Base-by-base conservation (phyloP, 2,888 invertebrate genomes). In the Silvanus unidentatus region DNA sequence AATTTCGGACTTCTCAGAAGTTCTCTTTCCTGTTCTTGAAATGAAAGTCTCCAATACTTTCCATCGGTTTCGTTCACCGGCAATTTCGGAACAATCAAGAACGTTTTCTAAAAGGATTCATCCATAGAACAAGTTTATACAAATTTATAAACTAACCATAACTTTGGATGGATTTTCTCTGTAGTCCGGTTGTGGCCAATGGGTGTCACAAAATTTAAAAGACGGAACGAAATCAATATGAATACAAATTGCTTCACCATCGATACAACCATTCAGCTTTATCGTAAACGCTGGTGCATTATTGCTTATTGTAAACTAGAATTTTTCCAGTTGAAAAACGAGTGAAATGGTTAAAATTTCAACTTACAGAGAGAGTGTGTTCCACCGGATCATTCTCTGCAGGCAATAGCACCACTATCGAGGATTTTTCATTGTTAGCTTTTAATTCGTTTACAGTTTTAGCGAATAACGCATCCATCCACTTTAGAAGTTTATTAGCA, bases 201-300 rank as follows among this genome's bases (percentile, higher is more conserved):
- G 48, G 4, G 46, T 40, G 3, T 50, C 48, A 6, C 30, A 42
- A 47, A 68, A 66, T 22, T 56, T 43, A 42, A 70, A 67, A 42
- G 65, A 68, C 1, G 66, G 64, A 2, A 69, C 68, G 11, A 69
- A 50, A 49, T 63, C 62, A 10, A 60, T 46, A 35, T 59, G 57
- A 47, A 81, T 64, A 1, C 50, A 47, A 35, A 73, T 70, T 12
- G 63, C 51, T 2, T 63, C 39, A 2, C 47, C 47, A 30, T 32
- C 16, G 16, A 48, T 43, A n/a, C 43, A 42, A 2, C 54, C 58
- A 8, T 35, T 43, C 10, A 79, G 57, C 44, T 66, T 68, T 3
- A 80, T 52, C 0, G 79, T 81, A 54, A 76, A 77, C 2, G 81
- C 80, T 0, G 81, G 81, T 0, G 78, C 16, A 8, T 37, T 37